Evolutionary conservation across 2,113 vertebrate species (phyloP).

Genomic region (Ascaphus truei): DNA sequence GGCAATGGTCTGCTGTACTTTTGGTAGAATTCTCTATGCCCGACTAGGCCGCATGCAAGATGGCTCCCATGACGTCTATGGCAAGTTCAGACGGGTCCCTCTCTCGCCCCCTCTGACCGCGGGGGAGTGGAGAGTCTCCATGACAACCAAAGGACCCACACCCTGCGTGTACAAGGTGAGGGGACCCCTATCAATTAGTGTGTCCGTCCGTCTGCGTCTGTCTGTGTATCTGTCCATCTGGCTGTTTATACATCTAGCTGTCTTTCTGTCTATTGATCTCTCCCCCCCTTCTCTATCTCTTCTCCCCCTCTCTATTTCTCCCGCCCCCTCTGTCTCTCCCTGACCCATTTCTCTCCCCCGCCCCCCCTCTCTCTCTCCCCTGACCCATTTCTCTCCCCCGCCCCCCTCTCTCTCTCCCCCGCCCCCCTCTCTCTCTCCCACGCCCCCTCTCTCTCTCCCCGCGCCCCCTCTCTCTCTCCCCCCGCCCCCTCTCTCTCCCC

Average conservation of each 20-base stretch:
- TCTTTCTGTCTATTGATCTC: neutral
- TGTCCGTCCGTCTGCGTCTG: neutral
- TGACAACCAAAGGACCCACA: constrained; percentile 54
- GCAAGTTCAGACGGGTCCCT: constrained; percentile 65
- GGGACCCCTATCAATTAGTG: no score
- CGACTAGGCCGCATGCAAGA: constrained; percentile 34
- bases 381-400: no score
- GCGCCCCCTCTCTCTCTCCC: no score
- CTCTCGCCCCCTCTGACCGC: constrained; percentile 54
- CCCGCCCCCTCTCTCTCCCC: accelerated
- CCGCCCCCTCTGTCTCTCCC: accelerated
- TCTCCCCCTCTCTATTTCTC: neutral
- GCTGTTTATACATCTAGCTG: neutral
- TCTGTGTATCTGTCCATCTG: neutral
- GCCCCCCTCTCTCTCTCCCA: no score
- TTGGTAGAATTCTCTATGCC: neutral
- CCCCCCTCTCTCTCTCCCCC: no score
- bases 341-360: neutral
- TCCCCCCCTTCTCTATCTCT: no score
- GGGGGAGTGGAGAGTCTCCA: constrained; percentile 67
- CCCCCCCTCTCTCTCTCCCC: no score
- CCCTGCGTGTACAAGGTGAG: constrained; percentile 71
- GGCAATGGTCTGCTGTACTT: neutral
- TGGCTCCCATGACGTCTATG: constrained; percentile 48
- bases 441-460: no score